Base-by-base conservation (phyloP, 2,113 vertebrate genomes). In the Rattus rattus region DNA sequence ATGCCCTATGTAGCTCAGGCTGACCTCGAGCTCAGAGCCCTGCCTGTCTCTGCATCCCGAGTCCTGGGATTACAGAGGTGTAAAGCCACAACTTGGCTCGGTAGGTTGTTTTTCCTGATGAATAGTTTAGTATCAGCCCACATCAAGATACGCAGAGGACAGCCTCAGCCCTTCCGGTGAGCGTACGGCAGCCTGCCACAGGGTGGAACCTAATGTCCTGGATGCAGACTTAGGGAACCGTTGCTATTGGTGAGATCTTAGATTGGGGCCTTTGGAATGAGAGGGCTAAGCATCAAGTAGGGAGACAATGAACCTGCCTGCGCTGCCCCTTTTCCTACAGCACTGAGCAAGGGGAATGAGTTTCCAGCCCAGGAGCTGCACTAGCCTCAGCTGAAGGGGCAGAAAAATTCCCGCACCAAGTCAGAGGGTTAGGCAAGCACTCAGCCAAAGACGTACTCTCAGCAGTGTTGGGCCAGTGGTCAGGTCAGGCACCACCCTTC, bases 301-400 rank as follows among this genome's bases (percentile, higher is more conserved):
- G 24, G 33, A 88, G 90, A 63, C 28, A 0, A 52, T 6, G 24
- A 5, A 5, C 22, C 30, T 2, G 72, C 75, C 24, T 17, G n/a
- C 2, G 11, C 28, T 5, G 4, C 1, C 0, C 19, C 30, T 28
- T 73, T 1, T 7, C 28, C 54, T 39, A 36, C 14, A 52, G 47
- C 5, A 10, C 86, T 1, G 2, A 36, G 33, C 11, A 69, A 16
- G 43, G 33, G n/a, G 85, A 70, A 47, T 5, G 47, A 86, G 43
- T 10, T 61, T 91, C 91, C 33, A 52, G 80, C 10, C 30, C 56
- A 39, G 61, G 69, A 59, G 70, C 79, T 56, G 4, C 11, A 65
- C n/a, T 63, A 81, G 93, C 73, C 84, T 95, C 94, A 47, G 85
- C 56, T 11, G n/a, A 86, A 70, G 91, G 86, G 70, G 54, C 89